Conservation (phyloP, 2,113 vertebrate species). For the Pseudolaguvia tuberculata region DNA sequence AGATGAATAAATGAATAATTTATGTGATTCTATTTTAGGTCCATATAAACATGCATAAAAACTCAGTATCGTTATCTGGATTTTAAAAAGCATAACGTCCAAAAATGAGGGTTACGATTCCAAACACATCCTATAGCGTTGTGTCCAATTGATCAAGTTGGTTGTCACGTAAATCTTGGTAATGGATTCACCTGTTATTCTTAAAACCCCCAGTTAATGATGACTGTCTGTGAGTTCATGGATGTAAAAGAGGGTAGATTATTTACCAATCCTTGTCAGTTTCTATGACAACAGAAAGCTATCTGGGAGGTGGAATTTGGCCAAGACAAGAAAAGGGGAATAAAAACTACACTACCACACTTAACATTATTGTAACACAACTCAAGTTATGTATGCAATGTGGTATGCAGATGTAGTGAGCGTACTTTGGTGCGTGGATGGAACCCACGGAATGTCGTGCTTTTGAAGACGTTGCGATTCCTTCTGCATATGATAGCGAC, state of each 20-base stretch:
- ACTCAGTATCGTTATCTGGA: no score
- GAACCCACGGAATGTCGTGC: slow-evolving; percentile 83
- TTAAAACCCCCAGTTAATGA: no score
- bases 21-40: no score
- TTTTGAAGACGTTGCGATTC: slow-evolving; percentile 93
- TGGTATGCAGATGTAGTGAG: background rate
- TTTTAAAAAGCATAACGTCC: background rate
- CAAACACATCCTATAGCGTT: no score
- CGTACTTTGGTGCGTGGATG: slow-evolving; percentile 88
- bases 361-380: background rate
- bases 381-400: background rate
- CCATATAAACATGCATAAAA: no score
- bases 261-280: background rate
- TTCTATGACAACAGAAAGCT: background rate
- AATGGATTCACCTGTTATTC: background rate
- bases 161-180: background rate
- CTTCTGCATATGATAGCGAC: slow-evolving; percentile 88
- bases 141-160: no score
- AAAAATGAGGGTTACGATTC: no score
- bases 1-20: no score
- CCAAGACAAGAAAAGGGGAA: background rate
- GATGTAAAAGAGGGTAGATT: background rate
- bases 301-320: background rate
- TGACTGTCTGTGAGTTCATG: background rate
- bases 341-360: no score